phyloP scores from a whole-genome alignment of 2,113 vertebrate genomes.

The Laticauda laticaudata region DNA sequence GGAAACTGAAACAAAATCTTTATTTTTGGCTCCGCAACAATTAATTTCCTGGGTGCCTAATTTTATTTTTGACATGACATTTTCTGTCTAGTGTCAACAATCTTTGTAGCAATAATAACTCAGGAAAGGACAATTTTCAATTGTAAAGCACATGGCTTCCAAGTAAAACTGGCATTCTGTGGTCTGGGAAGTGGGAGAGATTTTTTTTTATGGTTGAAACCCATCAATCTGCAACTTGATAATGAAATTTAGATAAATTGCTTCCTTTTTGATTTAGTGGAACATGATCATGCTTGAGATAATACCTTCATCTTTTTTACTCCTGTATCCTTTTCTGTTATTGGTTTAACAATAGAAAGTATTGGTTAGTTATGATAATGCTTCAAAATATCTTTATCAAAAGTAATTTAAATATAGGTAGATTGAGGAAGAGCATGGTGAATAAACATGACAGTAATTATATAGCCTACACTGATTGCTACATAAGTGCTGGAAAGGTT shows the following conservation, averaged over 20 bases:
- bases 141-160: not conserved
- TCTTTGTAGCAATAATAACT: constrained; percentile 7
- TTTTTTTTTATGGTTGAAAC: not conserved
- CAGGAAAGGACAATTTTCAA: not conserved
- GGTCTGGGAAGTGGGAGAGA: not conserved
- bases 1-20: constrained; percentile 15
- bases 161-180: not conserved
- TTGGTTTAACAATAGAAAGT: not conserved
- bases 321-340: not conserved
- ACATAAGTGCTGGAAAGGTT: not conserved
- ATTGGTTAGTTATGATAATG: not conserved
- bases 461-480: not conserved
- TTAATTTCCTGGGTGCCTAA: constrained; percentile 3
- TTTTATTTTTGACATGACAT: constrained; percentile 24
- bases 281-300: not conserved
- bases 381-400: not conserved
- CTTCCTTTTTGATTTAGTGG: not conserved
- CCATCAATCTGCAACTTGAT: not conserved
- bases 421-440: not conserved
- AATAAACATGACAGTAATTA: not conserved
- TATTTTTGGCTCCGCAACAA: not conserved
- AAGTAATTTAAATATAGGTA: not conserved
- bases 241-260: not conserved
- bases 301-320: not conserved
- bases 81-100: constrained; percentile 1